These are phyloP conservation scores for Stenodema calcarata DNA, from an alignment of 2,888 invertebrate genomes.

Conservation along the genomic window DNA sequence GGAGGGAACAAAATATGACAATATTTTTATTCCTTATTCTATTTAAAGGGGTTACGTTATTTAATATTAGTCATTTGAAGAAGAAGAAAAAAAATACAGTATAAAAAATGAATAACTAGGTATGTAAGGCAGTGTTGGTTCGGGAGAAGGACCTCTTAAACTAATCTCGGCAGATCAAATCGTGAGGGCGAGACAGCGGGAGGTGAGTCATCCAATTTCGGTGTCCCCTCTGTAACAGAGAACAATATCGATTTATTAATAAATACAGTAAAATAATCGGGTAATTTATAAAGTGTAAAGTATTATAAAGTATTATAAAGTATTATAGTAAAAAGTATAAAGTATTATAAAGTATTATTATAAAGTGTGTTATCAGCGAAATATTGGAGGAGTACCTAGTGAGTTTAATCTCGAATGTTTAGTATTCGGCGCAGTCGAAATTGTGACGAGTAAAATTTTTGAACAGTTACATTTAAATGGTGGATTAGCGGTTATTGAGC, in stretches of 20 bases:
- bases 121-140: conserved; percentile 54
- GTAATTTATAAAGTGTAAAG: too few species aligned
- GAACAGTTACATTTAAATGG: too few species aligned
- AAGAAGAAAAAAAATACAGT: neutral
- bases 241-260: conserved; percentile 21
- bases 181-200: conserved; percentile 52
- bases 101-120: conserved; percentile 51
- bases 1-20: neutral
- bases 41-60: conserved; percentile 1
- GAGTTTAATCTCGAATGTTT: too few species aligned
- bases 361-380: too few species aligned
- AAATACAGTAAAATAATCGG: too few species aligned
- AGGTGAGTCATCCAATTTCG: conserved; percentile 55
- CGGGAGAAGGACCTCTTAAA: conserved; percentile 10
- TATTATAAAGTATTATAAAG: too few species aligned
- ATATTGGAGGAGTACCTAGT: too few species aligned
- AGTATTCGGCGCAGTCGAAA: too few species aligned
- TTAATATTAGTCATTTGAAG: conserved; percentile 33
- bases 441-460: too few species aligned
- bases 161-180: conserved; percentile 22
- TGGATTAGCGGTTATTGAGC: too few species aligned
- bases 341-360: too few species aligned
- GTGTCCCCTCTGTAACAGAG: conserved; percentile 53
- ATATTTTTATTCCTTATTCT: conserved; percentile 4
- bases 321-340: too few species aligned